Evolutionary conservation across 2,797 vertebrate genomes (phyloP).

Genomic region (Cottoperca gobio): DNA sequence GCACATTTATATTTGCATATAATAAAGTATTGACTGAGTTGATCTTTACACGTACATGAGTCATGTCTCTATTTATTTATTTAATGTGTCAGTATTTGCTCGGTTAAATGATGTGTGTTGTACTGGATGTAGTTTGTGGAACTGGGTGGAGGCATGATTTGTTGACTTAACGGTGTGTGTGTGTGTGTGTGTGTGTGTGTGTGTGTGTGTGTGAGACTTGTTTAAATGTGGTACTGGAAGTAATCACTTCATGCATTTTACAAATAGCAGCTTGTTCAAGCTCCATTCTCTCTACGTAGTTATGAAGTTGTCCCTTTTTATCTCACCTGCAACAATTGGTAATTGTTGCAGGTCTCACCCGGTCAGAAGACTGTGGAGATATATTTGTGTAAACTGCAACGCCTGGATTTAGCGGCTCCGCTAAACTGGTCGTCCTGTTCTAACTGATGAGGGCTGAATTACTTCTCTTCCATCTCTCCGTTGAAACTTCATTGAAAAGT

Average conservation of each 20-base stretch:
- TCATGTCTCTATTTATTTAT: not conserved
- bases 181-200: not conserved
- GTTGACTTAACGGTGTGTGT: not conserved
- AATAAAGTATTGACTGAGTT: too few relatives aligned
- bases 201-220: not conserved
- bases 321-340: not conserved
- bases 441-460: conserved; percentile 38
- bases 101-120: not conserved
- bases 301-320: conserved; percentile 10
- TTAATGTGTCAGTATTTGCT: conserved; percentile 2
- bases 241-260: not conserved
- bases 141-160: not conserved
- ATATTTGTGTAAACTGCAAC: conserved; percentile 33
- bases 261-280: not conserved
- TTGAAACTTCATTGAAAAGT: conserved; percentile 30
- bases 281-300: not conserved
- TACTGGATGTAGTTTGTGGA: not conserved
- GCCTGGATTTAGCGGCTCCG: conserved; percentile 23
- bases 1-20: too few relatives aligned
- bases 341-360: conserved; percentile 2
- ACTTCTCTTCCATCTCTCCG: conserved; percentile 44
- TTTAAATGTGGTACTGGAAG: not conserved
- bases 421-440: conserved; percentile 31
- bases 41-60: too few relatives aligned
- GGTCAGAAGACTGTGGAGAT: conserved; percentile 7